A percentile compares a stretch with the other conserved stretches of the same genome.
These are phyloP conservation scores for Heterocephalus glaber DNA, from an alignment of 2,113 vertebrate genomes.

Conservation along the genomic window DNA sequence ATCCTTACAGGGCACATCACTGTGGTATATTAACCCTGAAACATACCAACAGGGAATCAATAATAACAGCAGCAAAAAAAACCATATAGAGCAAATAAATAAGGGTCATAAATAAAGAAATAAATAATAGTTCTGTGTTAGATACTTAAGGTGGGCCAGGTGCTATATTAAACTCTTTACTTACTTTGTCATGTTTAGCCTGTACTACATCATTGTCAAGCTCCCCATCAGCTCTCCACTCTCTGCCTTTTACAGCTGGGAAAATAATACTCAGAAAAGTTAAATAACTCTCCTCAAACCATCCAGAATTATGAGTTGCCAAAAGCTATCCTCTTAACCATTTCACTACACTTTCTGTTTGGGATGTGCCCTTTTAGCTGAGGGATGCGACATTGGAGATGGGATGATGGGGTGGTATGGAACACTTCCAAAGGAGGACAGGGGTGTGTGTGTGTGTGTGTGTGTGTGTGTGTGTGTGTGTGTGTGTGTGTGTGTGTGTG, in stretches of 20 bases:
- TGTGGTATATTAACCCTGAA: background rate
- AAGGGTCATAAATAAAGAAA: background rate
- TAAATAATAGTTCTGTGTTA: background rate
- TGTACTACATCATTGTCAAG: background rate
- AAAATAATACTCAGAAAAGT: slow-evolving; percentile 29
- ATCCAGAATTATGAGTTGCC: background rate
- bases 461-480: background rate
- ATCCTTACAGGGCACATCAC: background rate
- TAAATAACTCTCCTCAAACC: background rate
- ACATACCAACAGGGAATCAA: background rate
- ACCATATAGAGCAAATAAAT: background rate
- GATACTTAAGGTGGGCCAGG: background rate
- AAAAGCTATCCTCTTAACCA: background rate
- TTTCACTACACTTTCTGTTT: background rate
- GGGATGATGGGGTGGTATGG: background rate
- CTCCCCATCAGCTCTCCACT: background rate
- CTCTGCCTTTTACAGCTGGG: background rate
- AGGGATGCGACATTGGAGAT: background rate
- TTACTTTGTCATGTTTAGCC: background rate
- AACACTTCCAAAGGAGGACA: background rate
- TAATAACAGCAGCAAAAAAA: background rate
- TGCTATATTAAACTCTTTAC: background rate
- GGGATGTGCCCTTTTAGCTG: background rate
- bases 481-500: background rate
- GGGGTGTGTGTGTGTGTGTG: rapidly evolving